phyloP scores from a whole-genome alignment of 1,140 invertebrate species.

The Drosophila carrolli region DNA sequence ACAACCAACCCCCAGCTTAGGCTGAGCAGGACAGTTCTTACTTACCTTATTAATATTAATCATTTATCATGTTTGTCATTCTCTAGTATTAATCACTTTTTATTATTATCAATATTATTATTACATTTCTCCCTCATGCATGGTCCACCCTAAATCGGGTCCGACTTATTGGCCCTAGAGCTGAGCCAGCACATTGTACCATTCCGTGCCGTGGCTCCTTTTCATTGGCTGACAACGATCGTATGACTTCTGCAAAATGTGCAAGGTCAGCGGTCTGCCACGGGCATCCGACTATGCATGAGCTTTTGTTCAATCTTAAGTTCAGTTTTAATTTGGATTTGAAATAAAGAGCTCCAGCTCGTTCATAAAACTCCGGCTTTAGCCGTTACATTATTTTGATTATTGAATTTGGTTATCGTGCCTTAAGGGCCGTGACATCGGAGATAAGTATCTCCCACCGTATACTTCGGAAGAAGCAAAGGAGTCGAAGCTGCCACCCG shows the following conservation, averaged over 20 bases:
- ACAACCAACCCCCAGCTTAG: no score
- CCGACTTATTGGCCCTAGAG: neutral
- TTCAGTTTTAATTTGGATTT: conserved; percentile 8
- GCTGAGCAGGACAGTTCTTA: no score
- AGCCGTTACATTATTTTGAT: no score
- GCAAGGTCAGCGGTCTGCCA: conserved; percentile 13
- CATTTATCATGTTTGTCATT: neutral
- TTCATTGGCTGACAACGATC: neutral
- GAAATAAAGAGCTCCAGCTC: conserved; percentile 8
- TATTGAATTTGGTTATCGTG: no score
- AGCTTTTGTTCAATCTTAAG: neutral
- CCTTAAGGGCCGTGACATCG: no score
- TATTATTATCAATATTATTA: neutral
- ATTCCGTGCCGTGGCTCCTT: neutral
- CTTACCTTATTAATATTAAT: neutral
- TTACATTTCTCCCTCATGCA: neutral
- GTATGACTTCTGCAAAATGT: conserved; percentile 1
- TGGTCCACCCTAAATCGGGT: neutral
- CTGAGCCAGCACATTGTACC: neutral
- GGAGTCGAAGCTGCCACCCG: no score
- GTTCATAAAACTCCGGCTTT: no score
- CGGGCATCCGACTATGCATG: conserved; percentile 5
- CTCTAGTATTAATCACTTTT: no score
- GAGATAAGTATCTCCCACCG: no score
- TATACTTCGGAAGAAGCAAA: no score